Conservation (phyloP, 1,140 invertebrate species). For the Homarus americanus region DNA sequence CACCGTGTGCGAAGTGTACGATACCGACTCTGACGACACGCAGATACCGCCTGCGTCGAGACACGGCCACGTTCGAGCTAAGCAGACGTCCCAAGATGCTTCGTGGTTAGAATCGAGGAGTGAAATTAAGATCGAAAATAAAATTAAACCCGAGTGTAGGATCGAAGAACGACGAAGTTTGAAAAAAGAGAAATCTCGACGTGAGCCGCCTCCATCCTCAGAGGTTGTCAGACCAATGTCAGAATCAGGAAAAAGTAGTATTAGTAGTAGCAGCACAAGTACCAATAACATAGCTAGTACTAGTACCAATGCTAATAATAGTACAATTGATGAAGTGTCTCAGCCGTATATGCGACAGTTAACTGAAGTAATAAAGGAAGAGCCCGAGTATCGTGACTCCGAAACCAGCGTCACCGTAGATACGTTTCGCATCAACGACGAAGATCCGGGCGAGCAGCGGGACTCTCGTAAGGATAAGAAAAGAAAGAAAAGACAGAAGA, state of each 20-base stretch:
- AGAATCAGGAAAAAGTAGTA: conserved; percentile 67
- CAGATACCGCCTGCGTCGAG: conserved; percentile 27
- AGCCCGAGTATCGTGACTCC: conserved; percentile 45
- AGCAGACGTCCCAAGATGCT: conserved; percentile 24
- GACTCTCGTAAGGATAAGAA: conserved; percentile 72
- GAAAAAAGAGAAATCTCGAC: conserved; percentile 41
- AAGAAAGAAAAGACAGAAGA: conserved; percentile 71
- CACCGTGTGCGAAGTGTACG: conserved; percentile 57
- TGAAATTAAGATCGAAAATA: conserved; percentile 46
- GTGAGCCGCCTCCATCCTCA: conserved; percentile 35
- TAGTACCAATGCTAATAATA: conserved; percentile 40
- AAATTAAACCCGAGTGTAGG: conserved; percentile 35
- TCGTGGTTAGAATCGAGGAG: conserved; percentile 20
- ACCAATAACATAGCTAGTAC: conserved; percentile 28
- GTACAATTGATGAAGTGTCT: conserved; percentile 49
- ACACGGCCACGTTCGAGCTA: conserved; percentile 14
- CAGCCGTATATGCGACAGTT: background rate
- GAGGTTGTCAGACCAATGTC: conserved; percentile 21
- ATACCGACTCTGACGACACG: conserved; percentile 67
- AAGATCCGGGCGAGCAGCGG: conserved; percentile 78
- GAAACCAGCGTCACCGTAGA: conserved; percentile 78
- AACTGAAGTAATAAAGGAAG: conserved; percentile 35
- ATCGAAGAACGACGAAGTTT: conserved; percentile 52
- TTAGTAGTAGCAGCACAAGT: conserved; percentile 30
- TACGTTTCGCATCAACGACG: conserved; percentile 81